Evolutionary conservation across 2,113 vertebrate genomes (phyloP).

Genomic region (Alexandromys fortis): DNA sequence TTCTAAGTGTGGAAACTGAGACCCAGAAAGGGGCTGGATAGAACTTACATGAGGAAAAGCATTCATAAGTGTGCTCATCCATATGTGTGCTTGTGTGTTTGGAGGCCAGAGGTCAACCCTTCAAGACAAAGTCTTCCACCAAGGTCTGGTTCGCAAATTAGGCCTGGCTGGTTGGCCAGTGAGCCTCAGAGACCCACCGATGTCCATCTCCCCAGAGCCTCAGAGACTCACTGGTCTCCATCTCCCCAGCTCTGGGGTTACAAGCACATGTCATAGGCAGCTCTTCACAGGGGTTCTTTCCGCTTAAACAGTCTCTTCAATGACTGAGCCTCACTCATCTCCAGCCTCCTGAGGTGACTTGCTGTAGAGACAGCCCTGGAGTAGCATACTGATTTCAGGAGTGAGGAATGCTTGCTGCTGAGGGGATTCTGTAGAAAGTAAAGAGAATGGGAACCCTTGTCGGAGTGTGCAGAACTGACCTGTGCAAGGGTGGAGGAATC

Average conservation of each 20-base stretch:
- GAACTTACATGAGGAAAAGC: background rate
- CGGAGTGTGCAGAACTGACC: background rate
- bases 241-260: background rate
- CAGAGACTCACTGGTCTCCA: background rate
- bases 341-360: background rate
- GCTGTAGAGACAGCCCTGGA: slow-evolving; percentile 6
- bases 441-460: background rate
- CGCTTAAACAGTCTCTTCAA: background rate
- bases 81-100: background rate
- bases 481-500: fast-evolving
- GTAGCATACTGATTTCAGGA: background rate
- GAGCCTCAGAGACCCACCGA: background rate
- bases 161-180: background rate
- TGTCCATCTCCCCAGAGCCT: background rate
- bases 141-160: background rate
- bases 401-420: background rate
- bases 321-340: no score
- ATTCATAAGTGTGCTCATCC: background rate
- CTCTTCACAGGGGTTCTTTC: background rate
- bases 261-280: background rate
- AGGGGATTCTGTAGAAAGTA: background rate
- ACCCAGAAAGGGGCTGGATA: background rate
- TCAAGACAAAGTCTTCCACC: background rate
- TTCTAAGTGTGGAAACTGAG: background rate
- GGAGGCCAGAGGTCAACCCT: background rate